phyloP scores from a whole-genome alignment of 2,797 vertebrate species.

The Lutjanus campechanus region DNA sequence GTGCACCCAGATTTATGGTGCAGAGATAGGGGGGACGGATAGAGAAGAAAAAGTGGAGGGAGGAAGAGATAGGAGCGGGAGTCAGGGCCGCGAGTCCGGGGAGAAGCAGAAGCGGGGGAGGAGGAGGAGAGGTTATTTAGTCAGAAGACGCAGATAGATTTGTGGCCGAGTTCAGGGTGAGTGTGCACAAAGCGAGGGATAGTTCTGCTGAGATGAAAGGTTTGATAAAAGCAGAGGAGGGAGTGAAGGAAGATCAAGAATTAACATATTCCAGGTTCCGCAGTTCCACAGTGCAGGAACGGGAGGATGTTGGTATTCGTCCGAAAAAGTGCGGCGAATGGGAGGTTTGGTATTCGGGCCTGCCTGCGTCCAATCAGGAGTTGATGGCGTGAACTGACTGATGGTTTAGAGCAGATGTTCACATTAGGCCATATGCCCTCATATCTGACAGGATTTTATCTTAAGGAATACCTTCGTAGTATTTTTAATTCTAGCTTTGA shows the following conservation, averaged over 20 bases:
- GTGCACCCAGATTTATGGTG: constrained; percentile 82
- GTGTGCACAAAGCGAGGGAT: constrained; percentile 59
- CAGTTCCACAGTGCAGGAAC: constrained; percentile 11
- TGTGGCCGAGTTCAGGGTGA: constrained; percentile 75
- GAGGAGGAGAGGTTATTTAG: constrained; percentile 69
- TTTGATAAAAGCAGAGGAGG: constrained; percentile 50
- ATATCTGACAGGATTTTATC: no score
- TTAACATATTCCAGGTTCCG: constrained; percentile 65
- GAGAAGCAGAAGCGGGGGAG: constrained; percentile 69
- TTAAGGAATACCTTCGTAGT: no score
- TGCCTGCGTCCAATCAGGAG: constrained; percentile 53
- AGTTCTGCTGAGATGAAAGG: constrained; percentile 49
- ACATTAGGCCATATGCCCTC: no score
- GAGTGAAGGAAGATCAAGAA: constrained; percentile 57
- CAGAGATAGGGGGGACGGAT: constrained; percentile 62
- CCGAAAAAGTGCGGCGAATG: constrained; percentile 36
- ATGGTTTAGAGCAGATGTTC: constrained; percentile 22
- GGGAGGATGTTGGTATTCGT: constrained; percentile 32
- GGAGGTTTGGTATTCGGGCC: constrained; percentile 43
- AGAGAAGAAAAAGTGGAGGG: constrained; percentile 71
- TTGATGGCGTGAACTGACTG: constrained; percentile 55
- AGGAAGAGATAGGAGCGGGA: constrained; percentile 69
- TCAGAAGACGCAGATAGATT: constrained; percentile 74
- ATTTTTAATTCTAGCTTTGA: no score
- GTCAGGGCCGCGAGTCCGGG: constrained; percentile 65